Percentiles rank a stretch among this genome's conserved stretches.
These are phyloP conservation scores for Agelastica alni DNA, from an alignment of 2,888 invertebrate species.

Conservation along the genomic window DNA sequence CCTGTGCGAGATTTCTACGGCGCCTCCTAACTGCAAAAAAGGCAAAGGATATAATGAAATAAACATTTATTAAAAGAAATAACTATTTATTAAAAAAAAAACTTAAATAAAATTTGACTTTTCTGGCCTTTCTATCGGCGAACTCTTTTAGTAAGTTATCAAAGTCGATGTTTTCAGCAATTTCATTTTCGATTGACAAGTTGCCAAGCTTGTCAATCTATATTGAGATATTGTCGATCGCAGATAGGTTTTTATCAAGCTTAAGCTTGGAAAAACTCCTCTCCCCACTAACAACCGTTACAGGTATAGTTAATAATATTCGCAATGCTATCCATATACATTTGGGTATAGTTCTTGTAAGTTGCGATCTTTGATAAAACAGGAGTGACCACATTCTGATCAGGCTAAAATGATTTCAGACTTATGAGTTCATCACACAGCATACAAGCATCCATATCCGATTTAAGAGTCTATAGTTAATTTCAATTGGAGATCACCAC, in stretches of 20 bases:
- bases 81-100: not conserved
- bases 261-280: too few relatives aligned
- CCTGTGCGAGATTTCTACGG: too few relatives aligned
- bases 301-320: slow-evolving; percentile 10
- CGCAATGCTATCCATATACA: slow-evolving; percentile 33
- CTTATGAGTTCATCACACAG: slow-evolving; percentile 15
- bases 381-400: slow-evolving; percentile 11
- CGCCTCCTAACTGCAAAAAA: slow-evolving; percentile 1
- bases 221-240: slow-evolving; percentile 16
- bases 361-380: slow-evolving; percentile 26
- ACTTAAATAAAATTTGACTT: not conserved
- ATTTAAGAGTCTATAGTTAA: slow-evolving; percentile 15
- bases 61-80: not conserved
- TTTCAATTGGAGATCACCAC: too few relatives aligned
- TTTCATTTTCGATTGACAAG: slow-evolving; percentile 20
- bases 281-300: slow-evolving; percentile 23
- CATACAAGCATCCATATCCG: slow-evolving; percentile 25
- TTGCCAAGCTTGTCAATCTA: slow-evolving; percentile 22
- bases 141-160: too few relatives aligned
- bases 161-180: slow-evolving; percentile 18
- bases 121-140: too few relatives aligned
- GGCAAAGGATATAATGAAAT: not conserved
- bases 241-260: slow-evolving; percentile 28
- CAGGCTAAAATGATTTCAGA: slow-evolving; percentile 5
- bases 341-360: slow-evolving; percentile 40